Evolutionary conservation across 2,797 vertebrate genomes (phyloP).

Genomic region (Protonibea diacanthus): DNA sequence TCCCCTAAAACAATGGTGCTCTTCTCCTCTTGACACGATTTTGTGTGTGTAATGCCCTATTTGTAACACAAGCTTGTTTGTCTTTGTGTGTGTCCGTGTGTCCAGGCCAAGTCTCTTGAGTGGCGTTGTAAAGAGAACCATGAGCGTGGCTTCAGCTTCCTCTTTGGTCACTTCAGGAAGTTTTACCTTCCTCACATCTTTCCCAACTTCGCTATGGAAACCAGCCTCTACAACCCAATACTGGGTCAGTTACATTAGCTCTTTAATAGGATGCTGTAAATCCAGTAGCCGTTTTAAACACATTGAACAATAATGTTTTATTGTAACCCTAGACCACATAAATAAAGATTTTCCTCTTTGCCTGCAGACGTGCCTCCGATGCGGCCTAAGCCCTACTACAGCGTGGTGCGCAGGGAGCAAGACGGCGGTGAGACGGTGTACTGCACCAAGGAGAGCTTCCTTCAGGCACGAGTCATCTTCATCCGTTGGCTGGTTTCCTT

Average conservation of each 20-base stretch:
- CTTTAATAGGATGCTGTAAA: not conserved
- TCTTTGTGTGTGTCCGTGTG: conserved; percentile 35
- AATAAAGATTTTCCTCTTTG: conserved; percentile 22
- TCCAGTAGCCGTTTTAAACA: too few relatives aligned
- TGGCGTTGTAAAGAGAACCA: conserved; percentile 99
- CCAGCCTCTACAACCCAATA: conserved; percentile 95
- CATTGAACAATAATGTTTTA: not conserved
- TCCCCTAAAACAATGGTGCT: conserved; percentile 72
- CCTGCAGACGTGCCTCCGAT: conserved; percentile 92
- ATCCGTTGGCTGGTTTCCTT: conserved; percentile 99
- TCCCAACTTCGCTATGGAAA: conserved; percentile 97
- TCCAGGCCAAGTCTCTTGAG: conserved; percentile 97
- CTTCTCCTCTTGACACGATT: conserved; percentile 65
- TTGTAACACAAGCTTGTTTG: conserved; percentile 57
- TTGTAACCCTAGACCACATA: not conserved
- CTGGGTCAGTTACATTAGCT: conserved; percentile 87
- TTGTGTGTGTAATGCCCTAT: conserved; percentile 36
- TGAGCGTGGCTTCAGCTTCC: conserved; percentile 97
- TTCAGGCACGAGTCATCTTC: conserved; percentile 97
- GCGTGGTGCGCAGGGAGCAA: conserved; percentile 93
- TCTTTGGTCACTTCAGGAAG: conserved; percentile 98
- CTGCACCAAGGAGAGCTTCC: conserved; percentile 98
- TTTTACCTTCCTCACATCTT: conserved; percentile 99
- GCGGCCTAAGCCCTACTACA: conserved; percentile 96
- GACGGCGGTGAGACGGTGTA: conserved; percentile 93